Conservation (phyloP, 2,113 vertebrate species). For the Tympanuchus pallidicinctus region DNA sequence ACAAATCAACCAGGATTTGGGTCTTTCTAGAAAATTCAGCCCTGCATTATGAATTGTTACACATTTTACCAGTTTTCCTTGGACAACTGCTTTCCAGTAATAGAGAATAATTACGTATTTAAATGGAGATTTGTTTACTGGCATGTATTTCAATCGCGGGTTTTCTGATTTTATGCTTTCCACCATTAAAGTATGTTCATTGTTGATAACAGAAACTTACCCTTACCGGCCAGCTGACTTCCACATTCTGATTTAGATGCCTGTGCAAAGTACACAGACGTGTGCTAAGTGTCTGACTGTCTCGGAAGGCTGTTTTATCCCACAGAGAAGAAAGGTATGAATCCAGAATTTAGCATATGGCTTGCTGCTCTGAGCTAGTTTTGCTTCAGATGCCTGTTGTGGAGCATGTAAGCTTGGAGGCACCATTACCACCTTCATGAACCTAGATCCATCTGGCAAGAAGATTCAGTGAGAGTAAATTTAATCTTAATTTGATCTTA, state of each 20-base stretch:
- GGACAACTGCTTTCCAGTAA: slow-evolving; percentile 23
- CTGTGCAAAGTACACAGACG: fast-evolving
- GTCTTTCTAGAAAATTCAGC: slow-evolving; percentile 58
- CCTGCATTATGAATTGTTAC: slow-evolving; percentile 36
- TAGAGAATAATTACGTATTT: slow-evolving; percentile 42
- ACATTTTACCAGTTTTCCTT: slow-evolving; percentile 45
- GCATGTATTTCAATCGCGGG: neutral
- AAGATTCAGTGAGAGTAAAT: slow-evolving; percentile 58
- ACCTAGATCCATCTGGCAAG: neutral
- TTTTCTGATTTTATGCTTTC: neutral
- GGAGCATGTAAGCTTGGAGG: neutral
- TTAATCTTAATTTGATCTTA: slow-evolving; percentile 75
- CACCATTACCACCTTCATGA: neutral
- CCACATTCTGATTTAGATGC: neutral
- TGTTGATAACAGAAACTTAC: neutral
- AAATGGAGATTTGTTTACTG: slow-evolving; percentile 45
- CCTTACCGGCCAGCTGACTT: neutral
- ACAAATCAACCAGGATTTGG: slow-evolving; percentile 51
- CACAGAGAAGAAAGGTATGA: neutral
- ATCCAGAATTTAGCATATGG: neutral
- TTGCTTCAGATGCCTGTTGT: neutral
- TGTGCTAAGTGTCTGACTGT: neutral
- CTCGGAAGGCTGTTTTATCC: neutral
- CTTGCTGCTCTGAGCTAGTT: neutral
- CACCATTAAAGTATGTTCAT: neutral